Evolutionary conservation across 2,113 vertebrate species (phyloP).

Genomic region (Rhabdomys dilectus): DNA sequence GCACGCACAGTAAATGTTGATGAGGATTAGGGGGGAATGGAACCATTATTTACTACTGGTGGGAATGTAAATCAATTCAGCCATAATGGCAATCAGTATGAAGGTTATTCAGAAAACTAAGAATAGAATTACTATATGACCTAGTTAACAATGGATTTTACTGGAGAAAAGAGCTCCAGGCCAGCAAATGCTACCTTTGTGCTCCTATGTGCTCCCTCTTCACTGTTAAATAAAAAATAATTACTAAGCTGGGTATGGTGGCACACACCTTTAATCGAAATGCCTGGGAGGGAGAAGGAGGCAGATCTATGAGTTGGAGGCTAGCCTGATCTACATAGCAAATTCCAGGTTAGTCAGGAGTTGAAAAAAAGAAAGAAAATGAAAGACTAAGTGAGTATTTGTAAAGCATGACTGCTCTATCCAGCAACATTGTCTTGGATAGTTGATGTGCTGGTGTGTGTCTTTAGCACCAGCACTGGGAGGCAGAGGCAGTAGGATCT

Average conservation of each 20-base stretch:
- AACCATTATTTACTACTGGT: background rate
- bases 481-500: background rate
- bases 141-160: slow-evolving; percentile 13
- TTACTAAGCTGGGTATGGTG: background rate
- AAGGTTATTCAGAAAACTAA: background rate
- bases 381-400: background rate
- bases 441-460: background rate
- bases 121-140: background rate
- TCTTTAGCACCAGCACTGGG: background rate
- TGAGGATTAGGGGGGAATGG: background rate
- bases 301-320: background rate
- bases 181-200: background rate
- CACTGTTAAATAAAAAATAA: slow-evolving; percentile 5
- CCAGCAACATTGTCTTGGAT: background rate
- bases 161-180: background rate
- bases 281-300: background rate
- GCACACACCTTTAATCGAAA: background rate
- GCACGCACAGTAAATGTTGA: background rate
- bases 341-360: background rate
- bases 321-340: background rate
- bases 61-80: background rate
- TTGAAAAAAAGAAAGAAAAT: background rate
- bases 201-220: background rate
- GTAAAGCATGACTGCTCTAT: background rate
- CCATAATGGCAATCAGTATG: background rate